A percentile compares a stretch with the other conserved stretches of the same genome.
phyloP scores from a whole-genome alignment of 1,140 invertebrate genomes.

The Drosophila parvula region DNA sequence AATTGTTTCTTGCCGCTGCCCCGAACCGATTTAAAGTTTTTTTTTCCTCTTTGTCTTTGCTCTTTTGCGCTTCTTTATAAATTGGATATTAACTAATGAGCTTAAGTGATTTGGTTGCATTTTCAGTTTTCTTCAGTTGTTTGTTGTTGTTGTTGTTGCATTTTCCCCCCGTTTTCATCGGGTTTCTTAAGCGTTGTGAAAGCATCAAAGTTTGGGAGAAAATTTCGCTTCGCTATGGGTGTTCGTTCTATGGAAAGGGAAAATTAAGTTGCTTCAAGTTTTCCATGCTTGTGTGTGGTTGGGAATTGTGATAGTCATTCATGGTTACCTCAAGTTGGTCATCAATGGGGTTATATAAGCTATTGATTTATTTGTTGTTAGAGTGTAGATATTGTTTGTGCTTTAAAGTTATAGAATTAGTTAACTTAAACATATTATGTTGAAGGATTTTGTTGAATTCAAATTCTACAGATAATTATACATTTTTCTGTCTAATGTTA shows the following conservation, averaged over 20 bases:
- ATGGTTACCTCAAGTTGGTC: constrained; percentile 28
- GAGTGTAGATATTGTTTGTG: neutral
- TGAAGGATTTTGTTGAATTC: neutral
- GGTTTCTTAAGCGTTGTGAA: constrained; percentile 46
- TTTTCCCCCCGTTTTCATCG: neutral
- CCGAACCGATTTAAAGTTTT: constrained; percentile 31
- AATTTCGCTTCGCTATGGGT: constrained; percentile 52
- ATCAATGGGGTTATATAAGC: constrained; percentile 15
- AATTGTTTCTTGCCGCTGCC: constrained; percentile 47
- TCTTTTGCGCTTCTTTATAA: constrained; percentile 61
- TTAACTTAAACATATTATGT: neutral
- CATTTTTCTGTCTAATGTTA: no score
- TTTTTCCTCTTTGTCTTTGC: constrained; percentile 35
- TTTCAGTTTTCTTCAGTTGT: constrained; percentile 6
- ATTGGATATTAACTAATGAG: constrained; percentile 82
- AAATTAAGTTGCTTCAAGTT: constrained; percentile 41
- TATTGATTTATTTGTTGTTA: neutral
- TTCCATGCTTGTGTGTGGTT: constrained; percentile 6
- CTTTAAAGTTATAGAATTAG: neutral
- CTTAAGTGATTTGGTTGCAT: constrained; percentile 70
- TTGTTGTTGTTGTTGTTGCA: no score
- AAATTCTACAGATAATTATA: neutral
- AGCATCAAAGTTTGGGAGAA: constrained; percentile 46
- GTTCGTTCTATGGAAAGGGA: constrained; percentile 51
- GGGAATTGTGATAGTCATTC: constrained; percentile 63